Percentiles rank a stretch among this genome's conserved stretches.
Evolutionary conservation across 2,113 vertebrate species (phyloP).

Genomic region (Chauna torquata): DNA sequence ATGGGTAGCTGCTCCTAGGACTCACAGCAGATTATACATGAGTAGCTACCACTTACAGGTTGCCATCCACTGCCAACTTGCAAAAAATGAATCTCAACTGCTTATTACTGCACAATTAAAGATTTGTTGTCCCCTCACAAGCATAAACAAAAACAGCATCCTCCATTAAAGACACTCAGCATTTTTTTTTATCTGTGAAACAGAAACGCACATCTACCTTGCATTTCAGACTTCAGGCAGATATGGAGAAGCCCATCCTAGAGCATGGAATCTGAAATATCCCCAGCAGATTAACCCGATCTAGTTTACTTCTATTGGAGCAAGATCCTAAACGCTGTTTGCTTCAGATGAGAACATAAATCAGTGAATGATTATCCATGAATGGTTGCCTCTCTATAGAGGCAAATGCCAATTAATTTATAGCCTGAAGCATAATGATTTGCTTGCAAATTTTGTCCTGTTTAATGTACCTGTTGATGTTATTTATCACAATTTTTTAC

Average conservation of each 20-base stretch:
- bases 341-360: not conserved
- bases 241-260: not conserved
- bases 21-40: not conserved
- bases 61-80: not conserved
- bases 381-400: not conserved
- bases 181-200: not conserved
- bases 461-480: not conserved
- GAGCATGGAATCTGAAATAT: not conserved
- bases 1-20: not conserved
- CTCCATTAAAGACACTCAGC: not conserved
- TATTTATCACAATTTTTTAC: not conserved
- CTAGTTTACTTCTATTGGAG: not conserved
- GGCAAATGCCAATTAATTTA: not conserved
- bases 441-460: not conserved
- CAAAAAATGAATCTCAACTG: not conserved
- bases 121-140: not conserved
- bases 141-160: not conserved
- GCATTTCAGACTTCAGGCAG: not conserved
- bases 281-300: not conserved
- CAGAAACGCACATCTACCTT: not conserved
- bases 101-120: not conserved
- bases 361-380: not conserved
- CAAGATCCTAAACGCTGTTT: not conserved
- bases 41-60: not conserved
- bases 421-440: not conserved